Conservation (phyloP, 2,113 vertebrate genomes). For the Cryptotis parvus region DNA sequence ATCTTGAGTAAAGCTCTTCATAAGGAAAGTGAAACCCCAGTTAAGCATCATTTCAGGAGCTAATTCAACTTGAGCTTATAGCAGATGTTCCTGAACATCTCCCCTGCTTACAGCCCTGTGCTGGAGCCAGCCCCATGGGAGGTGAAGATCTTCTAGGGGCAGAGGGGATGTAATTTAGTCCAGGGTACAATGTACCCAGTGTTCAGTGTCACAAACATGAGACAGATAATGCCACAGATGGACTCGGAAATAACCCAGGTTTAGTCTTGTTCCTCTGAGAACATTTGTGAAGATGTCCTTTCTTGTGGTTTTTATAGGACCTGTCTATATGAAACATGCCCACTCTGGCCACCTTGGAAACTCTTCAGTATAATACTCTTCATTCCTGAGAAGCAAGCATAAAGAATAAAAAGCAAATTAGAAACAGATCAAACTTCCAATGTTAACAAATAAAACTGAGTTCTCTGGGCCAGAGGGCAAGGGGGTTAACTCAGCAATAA, state of each 20-base stretch:
- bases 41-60: background rate
- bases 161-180: too few relatives aligned
- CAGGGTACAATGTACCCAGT: background rate
- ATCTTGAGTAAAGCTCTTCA: conserved; percentile 37
- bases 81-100: background rate
- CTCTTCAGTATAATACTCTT: conserved; percentile 52
- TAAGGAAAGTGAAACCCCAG: conserved; percentile 65
- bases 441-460: too few relatives aligned
- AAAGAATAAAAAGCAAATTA: conserved; percentile 68
- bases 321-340: background rate
- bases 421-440: conserved; percentile 14
- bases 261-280: conserved; percentile 53
- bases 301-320: conserved; percentile 4
- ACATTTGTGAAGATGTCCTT: conserved; percentile 48
- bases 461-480: too few relatives aligned
- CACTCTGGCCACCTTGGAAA: background rate
- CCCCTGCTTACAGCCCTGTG: background rate
- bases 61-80: background rate
- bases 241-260: conserved; percentile 55
- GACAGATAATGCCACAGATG: conserved; percentile 51
- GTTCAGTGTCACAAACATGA: conserved; percentile 6
- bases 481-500: too few relatives aligned
- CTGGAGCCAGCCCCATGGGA: background rate
- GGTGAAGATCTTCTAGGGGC: background rate
- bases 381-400: conserved; percentile 58